Percentiles rank a stretch among this genome's conserved stretches.
phyloP scores from a whole-genome alignment of 2,888 invertebrate species.

The Hyles lineata region DNA sequence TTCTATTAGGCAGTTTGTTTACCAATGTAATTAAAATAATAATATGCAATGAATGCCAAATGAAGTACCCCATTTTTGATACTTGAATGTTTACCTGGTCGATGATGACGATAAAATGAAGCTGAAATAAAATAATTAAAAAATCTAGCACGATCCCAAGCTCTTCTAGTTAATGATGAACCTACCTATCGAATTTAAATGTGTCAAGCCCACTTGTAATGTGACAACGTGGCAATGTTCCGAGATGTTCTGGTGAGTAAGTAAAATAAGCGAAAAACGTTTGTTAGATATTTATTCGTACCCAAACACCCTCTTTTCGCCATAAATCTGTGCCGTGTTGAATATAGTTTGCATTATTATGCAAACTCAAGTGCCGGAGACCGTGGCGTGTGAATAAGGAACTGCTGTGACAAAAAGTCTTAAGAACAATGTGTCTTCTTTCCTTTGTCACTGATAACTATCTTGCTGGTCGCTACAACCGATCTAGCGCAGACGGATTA shows the following conservation, averaged over 20 bases:
- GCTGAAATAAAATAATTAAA: no score
- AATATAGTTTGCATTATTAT: constrained; percentile 78
- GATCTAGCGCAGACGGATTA: neutral
- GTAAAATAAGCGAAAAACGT: constrained; percentile 51
- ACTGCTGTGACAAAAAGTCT: constrained; percentile 27
- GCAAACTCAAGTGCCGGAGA: constrained; percentile 66
- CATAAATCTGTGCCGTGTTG: constrained; percentile 70
- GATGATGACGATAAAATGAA: no score
- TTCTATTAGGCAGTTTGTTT: no score
- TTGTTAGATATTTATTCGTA: constrained; percentile 66
- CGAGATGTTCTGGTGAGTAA: neutral
- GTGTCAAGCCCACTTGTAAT: constrained; percentile 4
- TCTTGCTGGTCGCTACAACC: neutral
- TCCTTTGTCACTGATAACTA: constrained; percentile 25
- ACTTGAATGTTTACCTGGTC: no score
- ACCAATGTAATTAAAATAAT: no score
- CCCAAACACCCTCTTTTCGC: constrained; percentile 59
- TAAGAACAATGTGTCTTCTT: constrained; percentile 24
- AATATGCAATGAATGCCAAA: no score
- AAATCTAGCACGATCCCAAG: no score
- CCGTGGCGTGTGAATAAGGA: constrained; percentile 55
- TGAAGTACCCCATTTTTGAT: no score
- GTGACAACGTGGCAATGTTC: constrained; percentile 18
- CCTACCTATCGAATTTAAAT: neutral
- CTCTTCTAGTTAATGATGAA: neutral